Conservation (phyloP, 1,140 invertebrate species). For the Contarinia nasturtii region DNA sequence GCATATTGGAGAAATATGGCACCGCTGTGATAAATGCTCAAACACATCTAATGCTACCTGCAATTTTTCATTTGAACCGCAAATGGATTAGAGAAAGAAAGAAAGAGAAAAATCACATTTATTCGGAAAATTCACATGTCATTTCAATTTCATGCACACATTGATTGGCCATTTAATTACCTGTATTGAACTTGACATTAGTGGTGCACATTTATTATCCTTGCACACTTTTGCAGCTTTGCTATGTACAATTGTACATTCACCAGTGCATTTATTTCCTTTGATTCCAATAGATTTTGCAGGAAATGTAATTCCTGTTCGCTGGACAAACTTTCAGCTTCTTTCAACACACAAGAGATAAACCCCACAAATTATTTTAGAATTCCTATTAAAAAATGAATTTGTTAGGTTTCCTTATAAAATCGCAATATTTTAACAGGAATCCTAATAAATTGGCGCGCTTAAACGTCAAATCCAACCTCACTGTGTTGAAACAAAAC, state of each 20-base stretch:
- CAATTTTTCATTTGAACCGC: too few species aligned
- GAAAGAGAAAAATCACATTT: too few species aligned
- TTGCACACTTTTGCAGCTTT: slow-evolving; percentile 65
- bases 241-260: slow-evolving; percentile 79
- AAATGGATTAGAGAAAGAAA: too few species aligned
- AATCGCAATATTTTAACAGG: too few species aligned
- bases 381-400: too few species aligned
- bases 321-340: slow-evolving; percentile 47
- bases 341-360: too few species aligned
- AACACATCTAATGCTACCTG: slow-evolving; percentile 43
- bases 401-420: too few species aligned
- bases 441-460: too few species aligned
- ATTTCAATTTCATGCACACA: not conserved
- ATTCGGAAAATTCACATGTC: slow-evolving; percentile 2
- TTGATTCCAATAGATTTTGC: slow-evolving; percentile 65
- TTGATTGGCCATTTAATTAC: slow-evolving; percentile 17
- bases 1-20: slow-evolving; percentile 40
- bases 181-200: slow-evolving; percentile 65
- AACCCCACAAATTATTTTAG: too few species aligned
- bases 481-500: too few species aligned
- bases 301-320: slow-evolving; percentile 76
- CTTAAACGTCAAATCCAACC: too few species aligned
- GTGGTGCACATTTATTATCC: slow-evolving; percentile 61
- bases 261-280: slow-evolving; percentile 71
- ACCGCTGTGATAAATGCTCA: slow-evolving; percentile 41